Conservation (phyloP, 2,888 invertebrate genomes). For the Pycnomerus fuliginosus region DNA sequence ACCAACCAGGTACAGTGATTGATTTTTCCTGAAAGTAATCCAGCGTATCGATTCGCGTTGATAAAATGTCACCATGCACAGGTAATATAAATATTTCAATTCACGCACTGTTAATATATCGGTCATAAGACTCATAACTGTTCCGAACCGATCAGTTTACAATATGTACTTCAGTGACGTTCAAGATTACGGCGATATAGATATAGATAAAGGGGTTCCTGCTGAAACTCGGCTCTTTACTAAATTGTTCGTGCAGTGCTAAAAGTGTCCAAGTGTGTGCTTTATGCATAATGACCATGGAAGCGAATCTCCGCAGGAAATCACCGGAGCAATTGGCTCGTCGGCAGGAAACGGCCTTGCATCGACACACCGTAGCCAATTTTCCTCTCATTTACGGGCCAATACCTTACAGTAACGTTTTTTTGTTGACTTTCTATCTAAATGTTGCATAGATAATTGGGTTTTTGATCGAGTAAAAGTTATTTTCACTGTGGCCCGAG, state of each 20-base stretch:
- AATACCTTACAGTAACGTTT: conserved; percentile 66
- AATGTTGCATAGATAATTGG: neutral
- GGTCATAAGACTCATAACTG: too few species aligned
- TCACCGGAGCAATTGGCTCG: conserved; percentile 36
- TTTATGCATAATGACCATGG: too few species aligned
- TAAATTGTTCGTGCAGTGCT: too few species aligned
- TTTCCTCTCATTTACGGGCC: conserved; percentile 76
- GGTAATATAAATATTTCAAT: neutral
- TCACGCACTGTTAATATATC: too few species aligned
- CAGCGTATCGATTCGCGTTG: too few species aligned
- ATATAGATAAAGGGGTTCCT: too few species aligned
- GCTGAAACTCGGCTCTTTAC: too few species aligned
- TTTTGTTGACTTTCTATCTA: neutral
- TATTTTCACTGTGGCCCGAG: conserved; percentile 7
- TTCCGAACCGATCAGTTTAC: too few species aligned
- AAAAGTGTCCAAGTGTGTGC: too few species aligned
- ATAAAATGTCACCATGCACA: neutral
- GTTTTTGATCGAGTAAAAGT: conserved; percentile 4
- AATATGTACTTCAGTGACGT: too few species aligned
- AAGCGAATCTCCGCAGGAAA: conserved; percentile 44
- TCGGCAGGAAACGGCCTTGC: conserved; percentile 37
- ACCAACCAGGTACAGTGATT: conserved; percentile 14
- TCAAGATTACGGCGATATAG: too few species aligned
- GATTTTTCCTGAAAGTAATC: conserved; percentile 3
- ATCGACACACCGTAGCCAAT: conserved; percentile 55